Conservation (phyloP, 2,797 vertebrate genomes). For the Paedocypris micromegethes region DNA sequence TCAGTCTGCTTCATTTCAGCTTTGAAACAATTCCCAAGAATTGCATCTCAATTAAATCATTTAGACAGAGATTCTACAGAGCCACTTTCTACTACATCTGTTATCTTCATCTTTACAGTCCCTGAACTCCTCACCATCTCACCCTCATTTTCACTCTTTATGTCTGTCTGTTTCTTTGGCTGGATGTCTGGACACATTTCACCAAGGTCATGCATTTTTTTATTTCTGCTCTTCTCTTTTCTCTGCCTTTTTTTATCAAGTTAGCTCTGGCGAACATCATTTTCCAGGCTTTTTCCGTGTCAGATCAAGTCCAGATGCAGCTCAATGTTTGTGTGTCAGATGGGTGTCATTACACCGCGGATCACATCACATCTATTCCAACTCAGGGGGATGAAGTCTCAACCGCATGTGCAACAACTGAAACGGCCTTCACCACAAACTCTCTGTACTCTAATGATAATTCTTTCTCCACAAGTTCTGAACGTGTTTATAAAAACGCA, state of each 20-base stretch:
- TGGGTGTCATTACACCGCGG: slow-evolving; percentile 31
- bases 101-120: slow-evolving; percentile 24
- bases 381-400: slow-evolving; percentile 28
- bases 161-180: slow-evolving; percentile 14
- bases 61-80: slow-evolving; percentile 4
- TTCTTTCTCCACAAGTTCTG: too few species aligned
- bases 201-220: slow-evolving; percentile 25
- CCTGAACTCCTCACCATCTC: slow-evolving; percentile 8
- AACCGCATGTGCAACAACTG: slow-evolving; percentile 21
- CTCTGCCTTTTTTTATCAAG: slow-evolving; percentile 13
- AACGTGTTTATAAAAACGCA: too few species aligned
- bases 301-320: slow-evolving; percentile 53
- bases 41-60: neutral
- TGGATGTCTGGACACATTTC: slow-evolving; percentile 18
- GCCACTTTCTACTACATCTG: slow-evolving; percentile 4
- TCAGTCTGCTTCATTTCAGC: too few species aligned
- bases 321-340: slow-evolving; percentile 23
- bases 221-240: neutral
- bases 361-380: slow-evolving; percentile 35
- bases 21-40: too few species aligned
- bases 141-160: slow-evolving; percentile 6
- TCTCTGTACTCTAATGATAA: too few species aligned
- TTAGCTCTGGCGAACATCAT: slow-evolving; percentile 39
- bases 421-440: slow-evolving; percentile 6
- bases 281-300: slow-evolving; percentile 46